Conservation (phyloP, 2,888 invertebrate genomes). For the Leptodirus hochenwartii region DNA sequence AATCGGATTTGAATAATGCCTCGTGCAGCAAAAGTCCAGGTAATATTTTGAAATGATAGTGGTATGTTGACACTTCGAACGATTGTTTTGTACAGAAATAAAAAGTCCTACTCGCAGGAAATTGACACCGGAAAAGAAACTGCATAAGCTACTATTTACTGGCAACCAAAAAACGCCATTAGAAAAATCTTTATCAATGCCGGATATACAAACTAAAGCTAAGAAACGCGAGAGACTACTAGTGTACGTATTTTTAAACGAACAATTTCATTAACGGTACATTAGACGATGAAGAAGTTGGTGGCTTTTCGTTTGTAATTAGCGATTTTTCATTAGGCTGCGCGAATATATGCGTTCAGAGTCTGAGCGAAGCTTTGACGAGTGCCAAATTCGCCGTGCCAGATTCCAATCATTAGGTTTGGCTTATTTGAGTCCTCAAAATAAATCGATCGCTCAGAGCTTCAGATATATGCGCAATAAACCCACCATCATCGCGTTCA, state of each 20-base stretch:
- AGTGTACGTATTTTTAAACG: slow-evolving; percentile 55
- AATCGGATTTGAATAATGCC: slow-evolving; percentile 16
- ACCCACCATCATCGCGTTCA: slow-evolving; percentile 75
- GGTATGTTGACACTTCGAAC: background rate
- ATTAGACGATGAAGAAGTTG: slow-evolving; percentile 4
- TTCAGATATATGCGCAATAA: slow-evolving; percentile 83
- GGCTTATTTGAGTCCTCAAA: slow-evolving; percentile 57
- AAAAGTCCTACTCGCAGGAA: slow-evolving; percentile 16
- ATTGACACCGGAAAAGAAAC: slow-evolving; percentile 29
- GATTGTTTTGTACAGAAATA: background rate
- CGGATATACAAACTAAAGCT: slow-evolving; percentile 58
- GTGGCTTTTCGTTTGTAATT: background rate
- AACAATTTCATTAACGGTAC: background rate
- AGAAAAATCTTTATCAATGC: slow-evolving; percentile 69
- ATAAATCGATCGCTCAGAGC: slow-evolving; percentile 63
- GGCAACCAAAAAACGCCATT: slow-evolving; percentile 34
- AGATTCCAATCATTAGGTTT: slow-evolving; percentile 43
- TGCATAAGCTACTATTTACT: slow-evolving; percentile 34
- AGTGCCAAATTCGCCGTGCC: slow-evolving; percentile 42
- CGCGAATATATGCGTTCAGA: slow-evolving; percentile 59
- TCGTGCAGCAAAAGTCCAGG: slow-evolving; percentile 16
- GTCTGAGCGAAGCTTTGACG: slow-evolving; percentile 60
- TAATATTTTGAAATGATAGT: too few species aligned
- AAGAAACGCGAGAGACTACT: slow-evolving; percentile 51
- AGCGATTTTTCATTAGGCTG: slow-evolving; percentile 28